phyloP scores from a whole-genome alignment of 2,797 vertebrate genomes.

The Thalassophryne amazonica region DNA sequence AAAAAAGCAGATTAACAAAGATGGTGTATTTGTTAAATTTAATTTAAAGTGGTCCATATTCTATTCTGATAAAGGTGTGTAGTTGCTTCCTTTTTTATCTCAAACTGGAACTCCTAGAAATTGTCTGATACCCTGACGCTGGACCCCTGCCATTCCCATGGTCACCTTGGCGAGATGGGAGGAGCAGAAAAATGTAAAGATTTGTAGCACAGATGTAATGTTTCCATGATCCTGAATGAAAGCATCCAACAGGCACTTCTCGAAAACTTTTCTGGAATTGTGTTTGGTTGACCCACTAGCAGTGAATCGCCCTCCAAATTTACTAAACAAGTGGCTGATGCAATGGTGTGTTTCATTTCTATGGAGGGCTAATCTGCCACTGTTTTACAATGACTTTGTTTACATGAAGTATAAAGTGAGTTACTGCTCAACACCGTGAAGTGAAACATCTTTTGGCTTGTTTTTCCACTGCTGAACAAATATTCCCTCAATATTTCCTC shows the following conservation, averaged over 20 bases:
- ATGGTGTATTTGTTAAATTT: too few relatives aligned
- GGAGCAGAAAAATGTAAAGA: constrained; percentile 10
- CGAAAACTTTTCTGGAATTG: constrained; percentile 10
- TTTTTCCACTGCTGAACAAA: constrained; percentile 45
- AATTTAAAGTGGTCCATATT: too few relatives aligned
- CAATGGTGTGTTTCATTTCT: constrained; percentile 2
- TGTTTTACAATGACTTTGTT: background rate
- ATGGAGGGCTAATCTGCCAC: constrained; percentile 1
- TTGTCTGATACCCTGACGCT: background rate
- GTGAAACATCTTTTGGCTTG: constrained; percentile 46
- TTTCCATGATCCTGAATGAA: constrained; percentile 24
- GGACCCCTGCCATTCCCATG: constrained; percentile 32
- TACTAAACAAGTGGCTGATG: constrained; percentile 29
- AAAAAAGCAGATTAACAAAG: too few relatives aligned
- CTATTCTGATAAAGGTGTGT: too few relatives aligned
- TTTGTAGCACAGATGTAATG: constrained; percentile 18
- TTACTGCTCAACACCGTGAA: constrained; percentile 16
- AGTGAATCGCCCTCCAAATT: constrained; percentile 38
- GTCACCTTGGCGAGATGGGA: constrained; percentile 37
- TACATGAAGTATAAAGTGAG: constrained; percentile 1
- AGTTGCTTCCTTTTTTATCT: constrained; percentile 25
- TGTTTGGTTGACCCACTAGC: constrained; percentile 4
- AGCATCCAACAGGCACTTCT: background rate
- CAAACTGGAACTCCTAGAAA: constrained; percentile 29
- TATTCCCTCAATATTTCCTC: constrained; percentile 35